Evolutionary conservation across 2,797 vertebrate genomes (phyloP), one percentile per base, ranked within the genome.

Genomic region (Eulemur coronatus): DNA sequence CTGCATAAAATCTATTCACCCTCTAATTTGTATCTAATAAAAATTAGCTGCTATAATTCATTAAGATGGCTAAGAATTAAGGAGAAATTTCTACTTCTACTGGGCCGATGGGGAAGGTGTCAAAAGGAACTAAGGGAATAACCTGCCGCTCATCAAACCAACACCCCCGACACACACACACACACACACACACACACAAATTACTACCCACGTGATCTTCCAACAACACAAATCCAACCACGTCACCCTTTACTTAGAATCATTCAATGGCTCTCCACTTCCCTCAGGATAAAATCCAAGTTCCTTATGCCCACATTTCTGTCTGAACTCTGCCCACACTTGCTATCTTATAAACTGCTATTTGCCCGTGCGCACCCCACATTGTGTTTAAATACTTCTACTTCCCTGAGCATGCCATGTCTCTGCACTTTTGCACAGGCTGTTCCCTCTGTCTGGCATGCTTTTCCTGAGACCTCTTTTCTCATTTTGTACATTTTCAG

Each of bases 1-100:
- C 79, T 33, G 14, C 90, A 52, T 5, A 41, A 70, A 76, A 70
- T 33, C 38, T 86, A 35, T 11, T 84, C n/a, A 24, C n/a, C 15
- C 20, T 26, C 72, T 79, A 78, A 46, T 61, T 84, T 24, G 41
- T 28, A 28, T 14, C 85, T 55, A 89, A 4, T 57, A 84, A 88
- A 55, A 93, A 87, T 63, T 38, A 84, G 33, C 61, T 73, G 38
- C 75, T 65, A n/a, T 65, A 72, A 18, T 30, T 63, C 41, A 59
- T 69, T 93, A 61, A 79, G 89, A 91, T 55, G 65, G 18, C 4
- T 55, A 93, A 84, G 35, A 73, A 67, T 52, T 61, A 79, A 88
- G 35, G 50, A 93, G 57, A 75, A 48, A 50, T n/a, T 80, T 80
- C 50, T 35, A 20, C 33, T 67, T 89, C 78, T 46, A 24, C 55